Evolutionary conservation across 2,888 invertebrate genomes (phyloP), one percentile per base, ranked within the genome.

Genomic region (Cylloceria caligata): DNA sequence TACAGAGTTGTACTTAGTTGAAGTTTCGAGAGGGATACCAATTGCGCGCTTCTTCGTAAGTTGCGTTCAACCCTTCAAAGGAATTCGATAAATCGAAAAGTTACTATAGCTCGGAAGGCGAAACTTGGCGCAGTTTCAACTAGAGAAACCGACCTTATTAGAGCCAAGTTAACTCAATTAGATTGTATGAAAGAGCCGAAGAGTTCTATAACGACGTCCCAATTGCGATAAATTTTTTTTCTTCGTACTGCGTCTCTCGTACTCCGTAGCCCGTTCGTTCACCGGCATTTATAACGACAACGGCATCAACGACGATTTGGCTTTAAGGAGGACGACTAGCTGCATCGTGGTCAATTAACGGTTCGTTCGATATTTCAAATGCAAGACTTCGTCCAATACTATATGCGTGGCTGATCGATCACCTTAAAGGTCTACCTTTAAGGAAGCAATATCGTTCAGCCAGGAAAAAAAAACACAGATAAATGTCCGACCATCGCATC

Each of bases 91-190:
- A 19, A 67, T 60, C 65, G 27, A 21, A 69, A n/a, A 2, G 36
- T 55, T 9, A 36, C 39, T 16, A 13, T 16, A 36, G 36, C 55
- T 52, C 24, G 39, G 0, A 39, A 39, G 68, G n/a, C 24, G 52
- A 36, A 52, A 39, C 68, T 52, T 24, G 52, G 39, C 21, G 39
- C 21, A 3, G 36, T 24, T 55, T 30, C 36, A 36, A 55, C 39
- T 52, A 36, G 49, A 27, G 21, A 24, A 69, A 69, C 39, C 68
- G 52, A 69, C 68, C 39, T 55, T 55, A 52, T 74, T 42, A 39
- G 52, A 64, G 49, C 39, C 49, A 30, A 62, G 49, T 27, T 55
- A 55, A 74, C 42, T 65, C 19, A 60, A 45, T 72, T 72, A 60
- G 60, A 60, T 55, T 39, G 39, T 52, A 7, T 27, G 30, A 24